Evolutionary conservation across 2,888 invertebrate genomes (phyloP).

Genomic region (Andrena camellia): DNA sequence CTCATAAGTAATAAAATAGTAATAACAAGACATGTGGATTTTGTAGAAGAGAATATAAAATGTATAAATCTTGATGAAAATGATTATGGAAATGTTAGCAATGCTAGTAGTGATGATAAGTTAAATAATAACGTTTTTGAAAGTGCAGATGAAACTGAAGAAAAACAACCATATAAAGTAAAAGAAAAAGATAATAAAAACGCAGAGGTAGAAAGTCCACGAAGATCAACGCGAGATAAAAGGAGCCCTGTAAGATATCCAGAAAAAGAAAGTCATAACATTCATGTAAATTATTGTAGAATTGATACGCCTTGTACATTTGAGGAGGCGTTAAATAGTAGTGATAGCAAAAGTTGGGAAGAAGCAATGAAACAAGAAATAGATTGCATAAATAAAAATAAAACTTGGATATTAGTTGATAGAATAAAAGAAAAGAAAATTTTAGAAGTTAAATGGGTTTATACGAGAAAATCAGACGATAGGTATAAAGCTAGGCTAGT

Average conservation of each 20-base stretch:
- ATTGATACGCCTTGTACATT: conserved; percentile 48
- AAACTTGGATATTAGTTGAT: conserved; percentile 56
- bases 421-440: conserved; percentile 43
- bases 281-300: conserved; percentile 47
- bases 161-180: background rate
- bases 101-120: background rate
- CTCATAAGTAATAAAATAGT: conserved; percentile 24
- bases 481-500: conserved; percentile 58
- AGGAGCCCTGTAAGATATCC: conserved; percentile 6
- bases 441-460: conserved; percentile 61
- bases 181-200: background rate
- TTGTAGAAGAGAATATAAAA: conserved; percentile 31
- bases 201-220: background rate
- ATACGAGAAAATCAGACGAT: conserved; percentile 40
- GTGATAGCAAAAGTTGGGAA: conserved; percentile 37
- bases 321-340: conserved; percentile 41
- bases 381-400: conserved; percentile 54
- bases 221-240: conserved; percentile 15
- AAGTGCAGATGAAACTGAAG: background rate
- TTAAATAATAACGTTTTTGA: background rate
- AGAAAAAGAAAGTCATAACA: conserved; percentile 5
- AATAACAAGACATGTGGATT: conserved; percentile 30
- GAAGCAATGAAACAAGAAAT: conserved; percentile 59
- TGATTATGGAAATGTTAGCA: background rate
- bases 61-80: conserved; percentile 10